Base-by-base conservation (phyloP, 2,113 vertebrate genomes). In the Mirza zaza region DNA sequence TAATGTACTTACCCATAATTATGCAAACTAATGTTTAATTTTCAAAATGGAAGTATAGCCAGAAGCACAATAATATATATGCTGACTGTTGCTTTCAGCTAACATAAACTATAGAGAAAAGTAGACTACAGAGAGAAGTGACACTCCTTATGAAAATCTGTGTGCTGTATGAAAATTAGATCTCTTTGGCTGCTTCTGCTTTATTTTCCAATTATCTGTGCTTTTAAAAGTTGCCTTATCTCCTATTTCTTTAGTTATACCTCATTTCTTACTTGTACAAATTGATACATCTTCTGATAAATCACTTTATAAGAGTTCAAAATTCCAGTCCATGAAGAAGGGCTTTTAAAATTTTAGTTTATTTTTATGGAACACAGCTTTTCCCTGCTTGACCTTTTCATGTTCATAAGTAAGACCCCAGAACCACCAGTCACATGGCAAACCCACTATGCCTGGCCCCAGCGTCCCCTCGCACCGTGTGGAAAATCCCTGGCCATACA, bases 371-470 rank as follows among this genome's bases (percentile, higher is more conserved):
- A 95, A 94, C 71, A 61, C 6, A 67, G 39, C 17, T 87, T 94
- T 93, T 93, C 70, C 63, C 61, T 55, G 7, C n/a, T 73, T 95
- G 86, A 85, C 48, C 48, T 97, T 73, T 96, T 45, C 63, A 36
- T 42, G 42, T 67, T 59, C 76, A 45, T 55, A 68, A 90, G 95
- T 94, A 95, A 97, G 50, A 75, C 84, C 84, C 88, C 75, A 84
- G 12, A 50, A 73, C 20, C 36, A 20, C 92, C 94, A 97, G 77
- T 5, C n/a, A 29, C 55, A n/a, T 34, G 75, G 63, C 32, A 61
- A 55, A 68, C 77, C 39, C 0, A 48, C 89, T 32, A 25, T 36
- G 86, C 23, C 71, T 86, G 90, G 48, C 63, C 80, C 84, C n/a
- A 88, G 85, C 89, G 52, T 27, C 57, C 39, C 57, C 8, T 50